Evolutionary conservation across 2,113 vertebrate species (phyloP).

Genomic region (Tympanuchus pallidicinctus): DNA sequence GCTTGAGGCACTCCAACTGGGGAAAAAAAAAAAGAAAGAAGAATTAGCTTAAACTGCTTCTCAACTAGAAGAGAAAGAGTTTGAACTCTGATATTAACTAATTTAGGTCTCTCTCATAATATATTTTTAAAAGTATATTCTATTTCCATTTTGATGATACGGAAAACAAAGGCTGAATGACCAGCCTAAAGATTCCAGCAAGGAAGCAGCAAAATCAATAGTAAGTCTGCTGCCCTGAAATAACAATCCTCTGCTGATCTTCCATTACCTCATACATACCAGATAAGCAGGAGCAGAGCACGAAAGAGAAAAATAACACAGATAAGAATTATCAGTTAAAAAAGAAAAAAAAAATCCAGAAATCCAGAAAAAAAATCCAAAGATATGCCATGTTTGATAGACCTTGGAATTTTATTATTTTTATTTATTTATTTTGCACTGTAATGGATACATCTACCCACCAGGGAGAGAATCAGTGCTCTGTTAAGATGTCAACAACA

Average conservation of each 20-base stretch:
- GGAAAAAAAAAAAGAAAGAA: neutral
- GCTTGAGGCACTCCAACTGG: constrained; percentile 98
- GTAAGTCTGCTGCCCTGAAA: neutral
- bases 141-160: neutral
- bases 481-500: neutral
- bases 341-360: neutral
- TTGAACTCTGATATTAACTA: neutral
- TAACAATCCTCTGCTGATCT: neutral
- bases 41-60: constrained; percentile 49
- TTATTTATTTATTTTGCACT: neutral
- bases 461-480: neutral
- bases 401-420: neutral
- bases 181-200: neutral
- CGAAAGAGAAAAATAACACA: neutral
- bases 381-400: neutral
- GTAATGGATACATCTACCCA: neutral
- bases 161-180: constrained; percentile 14
- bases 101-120: neutral
- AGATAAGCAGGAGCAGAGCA: neutral
- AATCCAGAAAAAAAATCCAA: neutral
- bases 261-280: neutral
- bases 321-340: neutral
- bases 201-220: neutral
- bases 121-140: neutral
- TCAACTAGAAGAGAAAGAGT: constrained; percentile 17